A percentile compares a stretch with the other conserved stretches of the same genome.
Evolutionary conservation across 1,140 invertebrate species (phyloP).

Genomic region (Dendrolimus kikuchii): DNA sequence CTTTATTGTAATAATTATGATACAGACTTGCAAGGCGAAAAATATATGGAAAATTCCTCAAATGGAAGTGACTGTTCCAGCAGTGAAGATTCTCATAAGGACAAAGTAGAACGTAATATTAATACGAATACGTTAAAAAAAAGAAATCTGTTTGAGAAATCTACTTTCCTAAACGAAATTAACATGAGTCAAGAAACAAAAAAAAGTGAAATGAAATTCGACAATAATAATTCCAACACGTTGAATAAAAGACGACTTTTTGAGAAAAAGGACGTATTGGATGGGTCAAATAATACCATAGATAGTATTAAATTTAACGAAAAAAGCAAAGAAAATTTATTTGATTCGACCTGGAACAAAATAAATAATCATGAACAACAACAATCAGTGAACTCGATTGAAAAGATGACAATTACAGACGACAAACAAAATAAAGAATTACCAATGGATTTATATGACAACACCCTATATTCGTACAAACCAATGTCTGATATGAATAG

Average conservation of each 20-base stretch:
- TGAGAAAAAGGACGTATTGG: conserved; percentile 34
- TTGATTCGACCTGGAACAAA: too few relatives aligned
- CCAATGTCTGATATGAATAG: too few relatives aligned
- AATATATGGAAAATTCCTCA: conserved; percentile 20
- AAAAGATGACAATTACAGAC: too few relatives aligned
- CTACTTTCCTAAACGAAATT: conserved; percentile 28
- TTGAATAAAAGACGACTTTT: conserved; percentile 51
- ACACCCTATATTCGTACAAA: too few relatives aligned
- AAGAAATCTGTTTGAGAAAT: conserved; percentile 34
- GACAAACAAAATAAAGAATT: too few relatives aligned
- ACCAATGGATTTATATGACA: too few relatives aligned
- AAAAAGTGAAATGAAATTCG: conserved; percentile 32
- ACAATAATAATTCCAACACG: conserved; percentile 41
- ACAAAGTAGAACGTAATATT: conserved; percentile 32
- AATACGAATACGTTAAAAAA: conserved; percentile 33
- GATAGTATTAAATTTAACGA: conserved; percentile 26
- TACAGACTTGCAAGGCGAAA: conserved; percentile 15
- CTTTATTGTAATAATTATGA: conserved; percentile 21
- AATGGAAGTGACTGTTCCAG: conserved; percentile 34
- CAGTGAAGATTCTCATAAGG: conserved; percentile 35
- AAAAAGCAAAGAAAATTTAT: conserved; percentile 10
- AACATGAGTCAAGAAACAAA: conserved; percentile 23
- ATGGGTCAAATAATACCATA: conserved; percentile 20
- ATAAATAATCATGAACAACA: too few relatives aligned
- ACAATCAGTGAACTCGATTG: too few relatives aligned